Evolutionary conservation across 2,888 invertebrate genomes (phyloP).

Genomic region (Troides oblongomaculatus): DNA sequence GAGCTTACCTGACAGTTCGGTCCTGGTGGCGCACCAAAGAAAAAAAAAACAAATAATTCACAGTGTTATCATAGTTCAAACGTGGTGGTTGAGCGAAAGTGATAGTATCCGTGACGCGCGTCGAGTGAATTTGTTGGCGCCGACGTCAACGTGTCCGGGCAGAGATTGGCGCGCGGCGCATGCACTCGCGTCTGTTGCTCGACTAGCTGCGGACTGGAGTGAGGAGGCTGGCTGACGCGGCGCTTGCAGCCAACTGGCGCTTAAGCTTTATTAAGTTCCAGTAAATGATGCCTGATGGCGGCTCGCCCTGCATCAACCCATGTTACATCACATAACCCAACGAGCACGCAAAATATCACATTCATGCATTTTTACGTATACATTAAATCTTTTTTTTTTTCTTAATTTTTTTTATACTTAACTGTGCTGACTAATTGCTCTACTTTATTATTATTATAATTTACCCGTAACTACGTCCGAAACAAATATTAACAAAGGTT

Average conservation of each 20-base stretch:
- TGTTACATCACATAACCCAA: background rate
- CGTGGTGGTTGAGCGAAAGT: slow-evolving; percentile 58
- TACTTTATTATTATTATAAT: no score
- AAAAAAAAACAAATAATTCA: slow-evolving; percentile 61
- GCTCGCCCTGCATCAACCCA: slow-evolving; percentile 9
- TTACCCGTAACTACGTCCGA: no score
- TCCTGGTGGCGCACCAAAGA: slow-evolving; percentile 42
- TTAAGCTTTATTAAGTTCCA: slow-evolving; percentile 24
- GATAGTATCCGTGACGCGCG: slow-evolving; percentile 56
- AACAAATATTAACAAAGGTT: no score
- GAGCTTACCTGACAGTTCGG: slow-evolving; percentile 57
- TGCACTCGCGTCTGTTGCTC: slow-evolving; percentile 58
- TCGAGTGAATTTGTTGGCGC: slow-evolving; percentile 38
- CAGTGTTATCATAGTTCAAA: slow-evolving; percentile 56
- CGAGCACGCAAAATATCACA: background rate
- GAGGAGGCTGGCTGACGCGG: slow-evolving; percentile 35
- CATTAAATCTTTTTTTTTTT: no score
- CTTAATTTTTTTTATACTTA: no score
- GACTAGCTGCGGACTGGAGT: slow-evolving; percentile 47
- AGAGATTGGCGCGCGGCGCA: slow-evolving; percentile 47
- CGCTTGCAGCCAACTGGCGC: slow-evolving; percentile 30
- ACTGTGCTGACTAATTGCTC: no score
- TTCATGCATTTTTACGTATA: background rate
- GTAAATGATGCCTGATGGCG: background rate
- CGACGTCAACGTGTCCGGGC: slow-evolving; percentile 49